These are phyloP conservation scores for Psettodes erumei DNA, from an alignment of 2,113 vertebrate species.

Conservation along the genomic window DNA sequence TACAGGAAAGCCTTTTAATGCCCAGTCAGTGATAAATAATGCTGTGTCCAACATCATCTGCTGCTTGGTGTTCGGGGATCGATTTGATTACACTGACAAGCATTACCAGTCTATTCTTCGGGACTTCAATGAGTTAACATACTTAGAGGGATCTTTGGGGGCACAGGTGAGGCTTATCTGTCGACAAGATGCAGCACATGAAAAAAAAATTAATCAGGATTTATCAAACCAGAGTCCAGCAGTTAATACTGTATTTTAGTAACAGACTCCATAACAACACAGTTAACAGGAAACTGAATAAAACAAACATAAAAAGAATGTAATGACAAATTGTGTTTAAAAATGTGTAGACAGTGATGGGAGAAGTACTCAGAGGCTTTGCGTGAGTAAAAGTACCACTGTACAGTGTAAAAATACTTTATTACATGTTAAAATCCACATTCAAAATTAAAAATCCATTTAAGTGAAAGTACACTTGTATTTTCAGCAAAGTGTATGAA, in stretches of 20 bases:
- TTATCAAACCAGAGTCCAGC: no score
- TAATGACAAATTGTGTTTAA: no score
- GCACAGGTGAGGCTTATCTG: slow-evolving; percentile 46
- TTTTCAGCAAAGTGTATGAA: no score
- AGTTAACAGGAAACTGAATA: background rate
- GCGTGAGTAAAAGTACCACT: no score
- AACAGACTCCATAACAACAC: background rate
- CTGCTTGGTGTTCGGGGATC: slow-evolving; percentile 70
- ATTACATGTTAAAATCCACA: no score
- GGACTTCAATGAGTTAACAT: background rate
- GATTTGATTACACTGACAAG: slow-evolving; percentile 65
- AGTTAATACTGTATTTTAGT: no score
- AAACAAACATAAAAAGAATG: background rate
- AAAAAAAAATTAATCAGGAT: no score
- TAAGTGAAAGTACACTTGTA: no score
- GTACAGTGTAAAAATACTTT: no score
- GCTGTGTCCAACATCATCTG: slow-evolving; percentile 81
- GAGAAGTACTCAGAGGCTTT: no score
- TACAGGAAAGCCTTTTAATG: slow-evolving; percentile 84
- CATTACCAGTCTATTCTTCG: slow-evolving; percentile 37
- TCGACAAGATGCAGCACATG: background rate
- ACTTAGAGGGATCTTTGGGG: slow-evolving; percentile 21
- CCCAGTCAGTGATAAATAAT: slow-evolving; percentile 80
- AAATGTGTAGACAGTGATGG: background rate
- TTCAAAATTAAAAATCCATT: no score